These are phyloP conservation scores for Gallinago undulata DNA, from an alignment of 2,113 vertebrate genomes.

Conservation along the genomic window DNA sequence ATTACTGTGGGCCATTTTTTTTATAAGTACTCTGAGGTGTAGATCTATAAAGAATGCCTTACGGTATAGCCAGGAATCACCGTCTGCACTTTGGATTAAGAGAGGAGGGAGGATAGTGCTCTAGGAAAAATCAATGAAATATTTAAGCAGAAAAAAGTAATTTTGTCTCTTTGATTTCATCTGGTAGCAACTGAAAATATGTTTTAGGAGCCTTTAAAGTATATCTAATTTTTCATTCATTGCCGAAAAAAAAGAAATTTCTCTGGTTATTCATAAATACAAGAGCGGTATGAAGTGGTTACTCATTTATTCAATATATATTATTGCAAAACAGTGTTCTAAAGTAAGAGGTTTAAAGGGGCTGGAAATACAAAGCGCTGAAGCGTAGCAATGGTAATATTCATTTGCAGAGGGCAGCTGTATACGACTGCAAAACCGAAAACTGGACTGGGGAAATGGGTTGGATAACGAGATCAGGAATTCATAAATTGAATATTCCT, in stretches of 20 bases:
- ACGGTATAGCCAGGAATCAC: neutral
- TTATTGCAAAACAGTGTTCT: constrained; percentile 18
- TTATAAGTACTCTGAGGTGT: neutral
- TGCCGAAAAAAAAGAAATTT: neutral
- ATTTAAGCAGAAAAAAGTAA: constrained; percentile 43
- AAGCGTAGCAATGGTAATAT: neutral
- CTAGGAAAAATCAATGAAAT: constrained; percentile 56
- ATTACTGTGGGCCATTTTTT: neutral
- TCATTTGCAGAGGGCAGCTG: constrained; percentile 14
- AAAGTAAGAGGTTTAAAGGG: constrained; percentile 27
- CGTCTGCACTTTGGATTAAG: accelerated
- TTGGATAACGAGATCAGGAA: neutral
- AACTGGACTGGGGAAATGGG: neutral
- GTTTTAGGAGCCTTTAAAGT: constrained; percentile 1
- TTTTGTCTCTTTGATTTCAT: constrained; percentile 42
- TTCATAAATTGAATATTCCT: neutral
- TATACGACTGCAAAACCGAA: neutral
- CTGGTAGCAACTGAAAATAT: constrained; percentile 30
- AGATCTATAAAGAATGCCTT: neutral
- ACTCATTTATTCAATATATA: constrained; percentile 32
- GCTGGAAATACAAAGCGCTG: constrained; percentile 12
- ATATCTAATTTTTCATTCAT: constrained; percentile 11
- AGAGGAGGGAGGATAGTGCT: neutral
- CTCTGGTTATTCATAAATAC: constrained; percentile 40
- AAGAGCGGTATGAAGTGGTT: constrained; percentile 34